Evolutionary conservation across 2,888 invertebrate genomes (phyloP), one percentile per base, ranked within the genome.

Genomic region (Melanotus villosus): DNA sequence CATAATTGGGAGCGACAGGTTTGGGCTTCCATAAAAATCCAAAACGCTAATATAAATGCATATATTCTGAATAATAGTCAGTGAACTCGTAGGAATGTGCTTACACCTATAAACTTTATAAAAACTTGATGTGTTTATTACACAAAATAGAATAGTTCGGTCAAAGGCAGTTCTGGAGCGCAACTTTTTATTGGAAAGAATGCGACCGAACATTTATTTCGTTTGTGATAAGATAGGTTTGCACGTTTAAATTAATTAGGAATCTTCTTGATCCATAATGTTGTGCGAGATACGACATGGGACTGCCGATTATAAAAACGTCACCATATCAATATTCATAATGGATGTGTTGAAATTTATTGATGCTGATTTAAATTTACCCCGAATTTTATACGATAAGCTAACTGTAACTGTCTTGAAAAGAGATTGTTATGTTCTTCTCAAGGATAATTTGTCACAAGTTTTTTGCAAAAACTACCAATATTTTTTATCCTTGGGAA

Each of bases 111-210:
- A 43, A 43, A 58, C 10, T n/a, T 19, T 30, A 58, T 58, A 58
- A 58, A 58, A 43, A 56, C 56, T 43, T 58, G 58, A 58, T 58
- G 58, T 41, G 58, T 58, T 58, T 58, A 58, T 58, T 58, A 41
- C 58, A 26, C 9, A 43, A 41, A 43, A 43, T 58, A 43, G 58
- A 58, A 58, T 58, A 43, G 41, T 58, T 52, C 32, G 16, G 18
- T 16, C 52, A 32, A 19, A 32, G 19, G 47, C 26, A 47, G 47
- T 47, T 47, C 47, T 47, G 12, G 12, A 47, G 21, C 47, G 47
- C 21, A 21, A 23, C 18, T 47, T 23, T 50, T 52, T 34, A 18
- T 32, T 18, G 50, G 52, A 52, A 52, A 52, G 52, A 32, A 52
- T 52, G 52, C 52, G 19, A 52, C 16, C 10, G 32, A 32, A 52